Evolutionary conservation across 2,113 vertebrate genomes (phyloP), one percentile per base, ranked within the genome.

Genomic region (Hoplias malabaricus): DNA sequence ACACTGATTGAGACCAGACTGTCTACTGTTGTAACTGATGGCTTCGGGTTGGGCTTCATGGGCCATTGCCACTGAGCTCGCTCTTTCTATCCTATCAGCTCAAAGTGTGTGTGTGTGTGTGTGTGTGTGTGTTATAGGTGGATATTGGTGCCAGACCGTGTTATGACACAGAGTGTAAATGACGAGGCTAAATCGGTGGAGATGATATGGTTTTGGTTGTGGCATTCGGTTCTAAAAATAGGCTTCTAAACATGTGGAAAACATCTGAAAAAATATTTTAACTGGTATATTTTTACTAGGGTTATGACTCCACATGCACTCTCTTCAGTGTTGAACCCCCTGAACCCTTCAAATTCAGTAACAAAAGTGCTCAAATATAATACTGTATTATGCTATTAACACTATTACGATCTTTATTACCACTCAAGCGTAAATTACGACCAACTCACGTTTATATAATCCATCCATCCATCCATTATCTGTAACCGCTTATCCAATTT

Each of bases 151-250:
- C 57, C 13, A 13, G 54, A 27, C 54, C 25, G 29, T 13, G 27
- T 59, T 29, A 53, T 36, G n/a, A n/a, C 65, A 57, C 10, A 34
- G 27, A 66, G 46, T 16, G 62, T 56, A 16, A 11, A 16, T 14
- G 42, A 46, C 16, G 33, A 46, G 23, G 16, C 59, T 48, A 65
- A 75, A 63, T 34, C 71, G 42, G 72, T 36, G 42, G n/a, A 48
- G 42, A 61, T 31, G 10, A 59, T 11, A 65, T 10, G 16, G 33
- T 5, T 19, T n/a, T n/a, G n/a, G n/a, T n/a, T n/a, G n/a, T n/a
- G n/a, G n/a, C n/a, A n/a, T n/a, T n/a, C n/a, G n/a, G n/a, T 23
- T 61, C 31, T 46, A 12, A 73, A 62, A 23, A 27, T 21, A 10
- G 23, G 3, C 31, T 43, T 63, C 40, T 25, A 34, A 34, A 62